These are phyloP conservation scores for Brachionus sp. DNA, from an alignment of 1,140 invertebrate genomes.

Conservation along the genomic window DNA sequence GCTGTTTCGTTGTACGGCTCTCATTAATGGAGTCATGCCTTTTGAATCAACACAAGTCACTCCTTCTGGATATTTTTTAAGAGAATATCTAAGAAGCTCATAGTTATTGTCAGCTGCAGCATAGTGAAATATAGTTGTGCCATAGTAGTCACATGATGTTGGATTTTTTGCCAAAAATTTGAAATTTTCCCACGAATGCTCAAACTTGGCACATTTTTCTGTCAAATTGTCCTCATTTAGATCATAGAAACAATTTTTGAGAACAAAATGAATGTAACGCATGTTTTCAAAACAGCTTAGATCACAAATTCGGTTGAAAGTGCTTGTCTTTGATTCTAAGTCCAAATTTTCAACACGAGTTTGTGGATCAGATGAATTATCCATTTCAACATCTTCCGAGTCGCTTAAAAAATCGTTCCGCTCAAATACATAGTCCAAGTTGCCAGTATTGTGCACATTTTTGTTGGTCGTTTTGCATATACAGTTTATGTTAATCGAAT, in stretches of 20 bases:
- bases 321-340: background rate
- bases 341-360: background rate
- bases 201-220: background rate
- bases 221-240: background rate
- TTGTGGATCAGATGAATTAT: background rate
- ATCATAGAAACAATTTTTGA: conserved; percentile 8
- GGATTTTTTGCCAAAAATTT: conserved; percentile 43
- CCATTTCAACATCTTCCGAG: conserved; percentile 34
- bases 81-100: background rate
- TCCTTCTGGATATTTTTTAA: conserved; percentile 13
- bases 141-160: conserved; percentile 40
- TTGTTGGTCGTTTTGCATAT: conserved; percentile 37
- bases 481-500: conserved; percentile 38
- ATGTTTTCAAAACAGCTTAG: conserved; percentile 37
- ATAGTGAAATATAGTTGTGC: conserved; percentile 39
- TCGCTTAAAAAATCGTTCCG: conserved; percentile 34
- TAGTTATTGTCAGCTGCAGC: conserved; percentile 13
- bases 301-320: conserved; percentile 2
- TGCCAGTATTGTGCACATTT: background rate
- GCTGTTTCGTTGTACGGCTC: conserved; percentile 27
- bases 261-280: conserved; percentile 24
- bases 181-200: conserved; percentile 17
- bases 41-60: conserved; percentile 18
- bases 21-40: conserved; percentile 45
- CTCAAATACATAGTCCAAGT: conserved; percentile 27